These are phyloP conservation scores for Cyrtodaria siliqua DNA, from an alignment of 2,888 invertebrate genomes.

Conservation along the genomic window DNA sequence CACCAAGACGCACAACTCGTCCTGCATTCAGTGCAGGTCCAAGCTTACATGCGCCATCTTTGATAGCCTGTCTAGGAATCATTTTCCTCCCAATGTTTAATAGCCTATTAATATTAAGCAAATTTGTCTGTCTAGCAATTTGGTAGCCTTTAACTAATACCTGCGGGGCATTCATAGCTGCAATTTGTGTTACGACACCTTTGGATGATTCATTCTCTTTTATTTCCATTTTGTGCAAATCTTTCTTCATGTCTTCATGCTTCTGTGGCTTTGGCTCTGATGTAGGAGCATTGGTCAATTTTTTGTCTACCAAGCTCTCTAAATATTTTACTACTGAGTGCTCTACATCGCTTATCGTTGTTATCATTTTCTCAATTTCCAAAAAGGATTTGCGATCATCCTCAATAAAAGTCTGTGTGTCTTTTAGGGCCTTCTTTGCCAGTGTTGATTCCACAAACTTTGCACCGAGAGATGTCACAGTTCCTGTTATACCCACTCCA, in stretches of 20 bases:
- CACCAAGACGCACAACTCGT: slow-evolving; percentile 1
- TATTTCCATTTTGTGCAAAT: neutral
- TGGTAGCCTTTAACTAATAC: too few relatives aligned
- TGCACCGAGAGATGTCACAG: neutral
- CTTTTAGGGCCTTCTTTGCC: slow-evolving; percentile 2
- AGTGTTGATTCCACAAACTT: neutral
- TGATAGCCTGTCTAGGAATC: too few relatives aligned
- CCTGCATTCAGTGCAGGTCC: neutral
- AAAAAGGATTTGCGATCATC: slow-evolving; percentile 9
- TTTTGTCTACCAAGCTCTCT: neutral
- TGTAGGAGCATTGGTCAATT: too few relatives aligned
- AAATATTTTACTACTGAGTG: neutral
- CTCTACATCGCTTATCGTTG: neutral
- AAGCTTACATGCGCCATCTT: neutral
- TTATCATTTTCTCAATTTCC: neutral
- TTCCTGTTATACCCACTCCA: slow-evolving; percentile 3
- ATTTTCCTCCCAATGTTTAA: neutral
- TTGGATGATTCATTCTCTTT: neutral
- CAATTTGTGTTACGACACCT: too few relatives aligned
- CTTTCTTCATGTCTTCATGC: too few relatives aligned
- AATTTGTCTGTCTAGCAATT: too few relatives aligned
- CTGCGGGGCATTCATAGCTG: too few relatives aligned
- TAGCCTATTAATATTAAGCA: neutral
- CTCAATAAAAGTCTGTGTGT: slow-evolving; percentile 7
- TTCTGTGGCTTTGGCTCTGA: too few relatives aligned